Conservation (phyloP, 2,113 vertebrate species). For the Nyctibius bracteatus region DNA sequence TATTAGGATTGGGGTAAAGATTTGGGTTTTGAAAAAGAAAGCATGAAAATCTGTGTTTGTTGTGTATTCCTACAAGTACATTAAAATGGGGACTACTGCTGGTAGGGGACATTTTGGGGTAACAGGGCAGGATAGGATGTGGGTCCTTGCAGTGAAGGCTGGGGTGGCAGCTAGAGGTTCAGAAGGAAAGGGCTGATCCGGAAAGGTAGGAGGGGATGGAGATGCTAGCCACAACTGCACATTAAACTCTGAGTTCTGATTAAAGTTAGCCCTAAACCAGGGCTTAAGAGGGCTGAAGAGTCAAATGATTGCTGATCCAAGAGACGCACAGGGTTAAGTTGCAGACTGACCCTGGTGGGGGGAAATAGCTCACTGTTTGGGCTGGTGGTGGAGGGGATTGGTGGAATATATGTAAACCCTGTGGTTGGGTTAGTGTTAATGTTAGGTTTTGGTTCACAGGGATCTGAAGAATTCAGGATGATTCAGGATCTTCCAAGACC, state of each 20-base stretch:
- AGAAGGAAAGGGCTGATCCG: neutral
- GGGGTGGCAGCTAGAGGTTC: neutral
- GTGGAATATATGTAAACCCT: neutral
- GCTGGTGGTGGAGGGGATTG: neutral
- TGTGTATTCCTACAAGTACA: neutral
- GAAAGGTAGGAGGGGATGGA: neutral
- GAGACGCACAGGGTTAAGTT: neutral
- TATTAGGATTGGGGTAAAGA: neutral
- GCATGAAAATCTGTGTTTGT: neutral
- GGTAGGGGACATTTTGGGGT: neutral
- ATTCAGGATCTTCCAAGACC: neutral
- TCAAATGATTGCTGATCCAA: neutral
- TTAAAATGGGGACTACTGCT: neutral
- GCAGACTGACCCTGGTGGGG: neutral
- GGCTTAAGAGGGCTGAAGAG: neutral
- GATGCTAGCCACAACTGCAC: neutral
- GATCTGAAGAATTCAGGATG: neutral
- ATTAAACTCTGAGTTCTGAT: neutral
- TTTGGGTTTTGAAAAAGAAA: neutral
- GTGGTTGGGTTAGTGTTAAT: neutral
- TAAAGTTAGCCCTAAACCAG: neutral
- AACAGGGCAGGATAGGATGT: neutral
- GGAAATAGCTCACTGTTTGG: neutral
- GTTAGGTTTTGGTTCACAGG: neutral
- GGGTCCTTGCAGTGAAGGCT: neutral